Base-by-base conservation (phyloP, 2,888 invertebrate species). In the Cryptophagus acutangulus region DNA sequence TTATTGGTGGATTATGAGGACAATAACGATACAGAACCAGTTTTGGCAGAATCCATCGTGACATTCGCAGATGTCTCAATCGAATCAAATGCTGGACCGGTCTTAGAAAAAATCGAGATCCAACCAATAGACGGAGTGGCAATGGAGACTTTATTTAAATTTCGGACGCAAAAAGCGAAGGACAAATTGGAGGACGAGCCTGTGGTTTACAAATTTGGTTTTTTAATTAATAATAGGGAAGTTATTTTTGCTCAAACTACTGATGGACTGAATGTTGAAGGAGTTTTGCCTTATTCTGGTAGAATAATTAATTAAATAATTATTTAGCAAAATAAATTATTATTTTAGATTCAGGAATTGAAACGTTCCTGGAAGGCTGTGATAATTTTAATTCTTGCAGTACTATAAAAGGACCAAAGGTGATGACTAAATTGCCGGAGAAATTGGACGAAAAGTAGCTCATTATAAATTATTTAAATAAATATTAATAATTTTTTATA, bases 191-290 rank as follows among this genome's bases (percentile, higher is more conserved):
- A 18, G 2, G 40, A 47, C 15, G 10, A 29, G 2, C 44, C 47
- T 1, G 40, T 45, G 37, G 31, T 45, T 14, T 48, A 48, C 15
- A 43, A 45, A 33, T 48, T 48, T 24, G 48, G 48, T 2, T 48
- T 41, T 31, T 16, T 14, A 12, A 24, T 43, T 2, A 25, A 17
- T 3, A 17, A 38, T 2, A 9, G 18, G 13, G 33, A 33, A 6
- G 25, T 45, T 2, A 20, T 45, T 14, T 17, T 40, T 6, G 24
- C 35, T 34, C 40, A n/a, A 18, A 30, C 43, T 17, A 30, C 17
- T 15, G 40, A 38, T 9, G 33, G 40, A 18, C 38, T 33, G 8
- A 38, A 38, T 17, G 26, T 31, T 16, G 38, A 42, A 16, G 9
- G 20, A 3, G 31, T 26, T 17, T 17, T 48, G 12, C 48, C 48